Evolutionary conservation across 2,113 vertebrate species (phyloP).

Genomic region (Equus quagga): DNA sequence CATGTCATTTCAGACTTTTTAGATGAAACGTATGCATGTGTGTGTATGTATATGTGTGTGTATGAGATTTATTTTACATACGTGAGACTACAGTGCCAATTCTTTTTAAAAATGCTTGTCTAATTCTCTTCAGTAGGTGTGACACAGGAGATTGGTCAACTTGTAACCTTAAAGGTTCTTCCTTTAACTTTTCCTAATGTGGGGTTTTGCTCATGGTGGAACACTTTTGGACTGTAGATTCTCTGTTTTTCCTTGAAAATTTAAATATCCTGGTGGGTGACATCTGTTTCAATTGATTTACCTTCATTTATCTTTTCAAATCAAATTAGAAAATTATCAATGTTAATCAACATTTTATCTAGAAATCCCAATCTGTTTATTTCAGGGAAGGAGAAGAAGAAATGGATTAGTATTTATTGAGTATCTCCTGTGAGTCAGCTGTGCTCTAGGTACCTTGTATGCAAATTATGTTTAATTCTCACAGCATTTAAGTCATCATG

Average conservation of each 20-base stretch:
- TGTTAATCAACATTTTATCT: background rate
- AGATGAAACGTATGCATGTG: background rate
- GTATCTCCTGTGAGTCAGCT: background rate
- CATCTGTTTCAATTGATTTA: background rate
- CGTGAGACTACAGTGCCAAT: background rate
- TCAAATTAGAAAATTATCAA: background rate
- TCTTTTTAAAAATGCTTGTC: background rate
- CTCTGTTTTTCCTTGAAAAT: slow-evolving; percentile 5
- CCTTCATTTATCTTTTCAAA: background rate
- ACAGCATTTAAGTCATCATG: background rate
- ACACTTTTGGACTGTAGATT: background rate
- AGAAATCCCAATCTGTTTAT: background rate
- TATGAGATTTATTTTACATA: background rate
- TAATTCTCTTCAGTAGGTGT: background rate
- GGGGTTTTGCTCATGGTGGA: background rate
- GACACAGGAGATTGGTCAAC: background rate
- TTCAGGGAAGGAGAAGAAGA: background rate
- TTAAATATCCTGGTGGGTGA: background rate
- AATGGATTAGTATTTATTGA: background rate
- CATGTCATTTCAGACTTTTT: background rate
- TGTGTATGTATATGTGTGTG: background rate
- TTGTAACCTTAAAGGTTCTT: background rate
- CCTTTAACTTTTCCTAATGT: background rate
- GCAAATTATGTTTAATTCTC: background rate
- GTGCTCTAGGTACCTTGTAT: background rate